Conservation (phyloP, 30 jellyfish, hydroid and myxozoan genomes). For the Aurelia coerulea region DNA sequence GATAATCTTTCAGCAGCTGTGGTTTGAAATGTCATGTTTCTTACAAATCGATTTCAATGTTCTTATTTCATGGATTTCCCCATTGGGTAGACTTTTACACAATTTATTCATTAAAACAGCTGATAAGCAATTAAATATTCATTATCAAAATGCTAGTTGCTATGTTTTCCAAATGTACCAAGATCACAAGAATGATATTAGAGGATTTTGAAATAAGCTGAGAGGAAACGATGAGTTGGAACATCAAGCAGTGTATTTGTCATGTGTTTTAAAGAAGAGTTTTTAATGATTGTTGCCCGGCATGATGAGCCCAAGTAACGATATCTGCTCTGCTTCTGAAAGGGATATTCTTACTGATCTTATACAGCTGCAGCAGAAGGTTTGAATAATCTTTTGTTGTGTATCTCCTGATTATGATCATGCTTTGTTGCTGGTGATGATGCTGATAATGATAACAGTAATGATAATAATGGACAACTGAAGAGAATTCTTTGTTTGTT, state of each 20-base stretch:
- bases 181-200: neutral
- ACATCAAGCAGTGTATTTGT: neutral
- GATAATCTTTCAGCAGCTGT: neutral
- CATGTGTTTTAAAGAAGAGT: neutral
- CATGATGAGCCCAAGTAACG: conserved; percentile 51
- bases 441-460: too few species aligned
- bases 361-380: conserved; percentile 90
- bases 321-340: conserved; percentile 73
- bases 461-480: too few species aligned
- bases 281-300: conserved; percentile 8
- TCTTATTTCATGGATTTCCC: conserved; percentile 22
- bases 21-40: conserved; percentile 17
- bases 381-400: conserved; percentile 16
- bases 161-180: conserved; percentile 10
- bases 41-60: conserved; percentile 23
- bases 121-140: conserved; percentile 13
- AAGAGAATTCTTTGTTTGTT: too few species aligned
- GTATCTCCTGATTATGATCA: neutral
- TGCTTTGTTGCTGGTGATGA: too few species aligned
- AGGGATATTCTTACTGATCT: conserved; percentile 76
- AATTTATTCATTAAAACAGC: neutral
- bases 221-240: neutral
- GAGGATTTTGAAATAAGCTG: neutral
- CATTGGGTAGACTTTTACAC: neutral
- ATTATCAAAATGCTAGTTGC: conserved; percentile 36